These are phyloP conservation scores for Tiaroga cobitis DNA, from an alignment of 2,797 vertebrate species.

Conservation along the genomic window DNA sequence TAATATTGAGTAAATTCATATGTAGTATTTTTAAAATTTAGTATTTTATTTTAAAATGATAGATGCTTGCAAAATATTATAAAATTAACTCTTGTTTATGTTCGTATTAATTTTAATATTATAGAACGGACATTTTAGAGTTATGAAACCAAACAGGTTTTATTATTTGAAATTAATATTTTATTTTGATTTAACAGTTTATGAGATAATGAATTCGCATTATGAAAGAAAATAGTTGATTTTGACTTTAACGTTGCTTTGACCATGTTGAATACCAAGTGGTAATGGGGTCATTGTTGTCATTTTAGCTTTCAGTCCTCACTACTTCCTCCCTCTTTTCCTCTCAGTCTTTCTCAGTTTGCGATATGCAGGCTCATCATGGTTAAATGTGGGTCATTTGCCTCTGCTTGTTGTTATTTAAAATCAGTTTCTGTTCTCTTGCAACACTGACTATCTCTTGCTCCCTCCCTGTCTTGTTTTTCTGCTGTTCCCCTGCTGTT, in stretches of 20 bases:
- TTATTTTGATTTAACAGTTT: not conserved
- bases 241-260: not conserved
- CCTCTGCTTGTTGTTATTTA: slow-evolving; percentile 41
- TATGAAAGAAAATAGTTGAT: not conserved
- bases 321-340: not conserved
- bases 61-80: not conserved
- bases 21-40: no score
- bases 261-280: not conserved
- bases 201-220: not conserved
- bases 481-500: slow-evolving; percentile 12
- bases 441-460: not conserved
- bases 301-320: not conserved
- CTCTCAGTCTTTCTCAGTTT: not conserved
- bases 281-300: not conserved
- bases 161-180: not conserved
- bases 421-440: slow-evolving; percentile 21
- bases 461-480: slow-evolving; percentile 31
- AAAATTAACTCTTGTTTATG: not conserved
- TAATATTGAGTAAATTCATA: not conserved
- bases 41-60: not conserved
- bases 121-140: not conserved
- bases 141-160: not conserved
- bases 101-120: not conserved
- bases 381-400: slow-evolving; percentile 54
- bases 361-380: not conserved